Percentiles rank a stretch among this genome's conserved stretches.
phyloP scores from a whole-genome alignment of 2,888 invertebrate species.

The Drosophila trichaetosa region DNA sequence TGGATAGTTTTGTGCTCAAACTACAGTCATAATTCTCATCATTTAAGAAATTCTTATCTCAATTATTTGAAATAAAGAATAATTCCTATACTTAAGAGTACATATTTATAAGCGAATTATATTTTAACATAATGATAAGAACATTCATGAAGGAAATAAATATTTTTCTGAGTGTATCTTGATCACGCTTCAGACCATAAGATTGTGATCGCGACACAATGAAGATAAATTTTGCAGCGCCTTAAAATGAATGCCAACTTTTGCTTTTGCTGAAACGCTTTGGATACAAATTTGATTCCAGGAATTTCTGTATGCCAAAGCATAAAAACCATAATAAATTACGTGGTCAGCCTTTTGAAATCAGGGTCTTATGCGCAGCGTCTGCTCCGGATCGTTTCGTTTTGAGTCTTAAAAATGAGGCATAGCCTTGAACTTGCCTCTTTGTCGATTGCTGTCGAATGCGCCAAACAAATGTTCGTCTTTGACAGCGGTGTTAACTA shows the following conservation, averaged over 20 bases:
- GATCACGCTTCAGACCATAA: constrained; percentile 52
- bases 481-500: constrained; percentile 3
- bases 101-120: not conserved
- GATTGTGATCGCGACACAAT: constrained; percentile 41
- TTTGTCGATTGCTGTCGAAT: constrained; percentile 4
- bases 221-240: constrained; percentile 55
- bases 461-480: constrained; percentile 20
- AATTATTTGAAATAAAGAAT: not conserved
- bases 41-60: not conserved
- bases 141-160: not conserved
- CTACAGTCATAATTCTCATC: not conserved
- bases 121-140: not conserved
- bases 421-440: constrained; percentile 52
- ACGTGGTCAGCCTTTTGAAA: constrained; percentile 23
- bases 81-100: not conserved
- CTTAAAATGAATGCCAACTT: constrained; percentile 25
- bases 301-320: constrained; percentile 53
- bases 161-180: constrained; percentile 26
- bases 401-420: constrained; percentile 2
- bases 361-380: constrained; percentile 16
- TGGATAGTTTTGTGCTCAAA: not conserved
- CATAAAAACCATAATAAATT: constrained; percentile 47
- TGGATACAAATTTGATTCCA: constrained; percentile 62
- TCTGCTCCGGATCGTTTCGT: constrained; percentile 28
- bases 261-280: constrained; percentile 12